These are phyloP conservation scores for Rattus rattus DNA, from an alignment of 2,113 vertebrate species.

Conservation along the genomic window DNA sequence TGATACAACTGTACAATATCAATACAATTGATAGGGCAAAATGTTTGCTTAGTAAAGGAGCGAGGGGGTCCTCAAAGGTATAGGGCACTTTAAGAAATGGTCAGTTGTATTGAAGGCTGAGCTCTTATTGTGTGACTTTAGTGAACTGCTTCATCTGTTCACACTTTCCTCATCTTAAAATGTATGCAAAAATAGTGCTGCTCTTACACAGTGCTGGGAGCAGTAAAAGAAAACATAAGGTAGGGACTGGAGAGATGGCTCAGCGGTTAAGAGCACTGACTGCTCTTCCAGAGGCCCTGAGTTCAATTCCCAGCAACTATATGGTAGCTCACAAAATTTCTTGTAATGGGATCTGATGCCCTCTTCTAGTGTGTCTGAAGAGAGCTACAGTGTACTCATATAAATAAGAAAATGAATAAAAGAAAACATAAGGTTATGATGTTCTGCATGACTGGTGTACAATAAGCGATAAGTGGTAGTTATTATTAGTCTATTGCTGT, in stretches of 20 bases:
- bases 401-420: neutral
- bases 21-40: no score
- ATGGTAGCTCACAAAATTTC: no score
- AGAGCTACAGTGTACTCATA: no score
- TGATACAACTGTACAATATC: no score
- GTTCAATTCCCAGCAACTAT: no score
- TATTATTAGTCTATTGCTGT: conserved; percentile 59
- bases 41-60: neutral
- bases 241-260: no score
- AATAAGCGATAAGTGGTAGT: conserved; percentile 49
- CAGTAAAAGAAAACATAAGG: neutral
- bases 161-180: conserved; percentile 50
- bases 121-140: neutral
- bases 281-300: no score
- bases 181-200: conserved; percentile 1
- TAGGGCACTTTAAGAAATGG: neutral
- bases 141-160: neutral
- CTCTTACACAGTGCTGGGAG: neutral
- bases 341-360: no score
- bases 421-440: conserved; percentile 11
- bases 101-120: neutral
- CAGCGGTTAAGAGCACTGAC: no score
- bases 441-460: conserved; percentile 32
- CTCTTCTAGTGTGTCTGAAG: no score
- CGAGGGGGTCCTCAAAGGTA: neutral